These are phyloP conservation scores for Condylura cristata DNA, from an alignment of 2,113 vertebrate genomes.

Conservation along the genomic window DNA sequence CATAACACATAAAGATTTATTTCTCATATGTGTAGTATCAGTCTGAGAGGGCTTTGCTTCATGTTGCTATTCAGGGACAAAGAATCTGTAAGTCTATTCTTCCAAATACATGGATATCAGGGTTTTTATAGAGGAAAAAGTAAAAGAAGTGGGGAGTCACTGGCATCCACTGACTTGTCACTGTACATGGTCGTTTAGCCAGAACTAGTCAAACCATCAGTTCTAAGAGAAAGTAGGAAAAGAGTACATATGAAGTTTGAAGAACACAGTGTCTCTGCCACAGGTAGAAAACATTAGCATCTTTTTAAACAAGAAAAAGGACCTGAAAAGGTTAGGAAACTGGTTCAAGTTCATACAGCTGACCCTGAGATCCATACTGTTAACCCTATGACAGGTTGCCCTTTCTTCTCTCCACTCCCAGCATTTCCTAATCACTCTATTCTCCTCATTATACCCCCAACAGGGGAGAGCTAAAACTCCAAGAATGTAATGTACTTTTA, in stretches of 20 bases:
- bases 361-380: neutral
- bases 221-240: neutral
- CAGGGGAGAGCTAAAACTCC: too few relatives aligned
- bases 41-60: neutral
- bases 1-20: neutral
- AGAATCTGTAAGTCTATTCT: neutral
- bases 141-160: neutral
- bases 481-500: neutral
- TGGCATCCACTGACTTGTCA: neutral
- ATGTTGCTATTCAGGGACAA: neutral
- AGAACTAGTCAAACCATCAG: neutral
- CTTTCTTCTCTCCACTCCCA: neutral
- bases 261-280: neutral
- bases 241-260: neutral
- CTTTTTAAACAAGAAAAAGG: neutral
- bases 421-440: neutral
- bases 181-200: neutral
- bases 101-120: neutral
- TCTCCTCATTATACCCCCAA: neutral
- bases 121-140: neutral
- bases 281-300: neutral
- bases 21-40: neutral
- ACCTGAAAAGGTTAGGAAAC: neutral
- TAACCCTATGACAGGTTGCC: neutral
- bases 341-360: neutral